phyloP scores from a whole-genome alignment of 2,113 vertebrate species.

The Sebastes schlegelii region DNA sequence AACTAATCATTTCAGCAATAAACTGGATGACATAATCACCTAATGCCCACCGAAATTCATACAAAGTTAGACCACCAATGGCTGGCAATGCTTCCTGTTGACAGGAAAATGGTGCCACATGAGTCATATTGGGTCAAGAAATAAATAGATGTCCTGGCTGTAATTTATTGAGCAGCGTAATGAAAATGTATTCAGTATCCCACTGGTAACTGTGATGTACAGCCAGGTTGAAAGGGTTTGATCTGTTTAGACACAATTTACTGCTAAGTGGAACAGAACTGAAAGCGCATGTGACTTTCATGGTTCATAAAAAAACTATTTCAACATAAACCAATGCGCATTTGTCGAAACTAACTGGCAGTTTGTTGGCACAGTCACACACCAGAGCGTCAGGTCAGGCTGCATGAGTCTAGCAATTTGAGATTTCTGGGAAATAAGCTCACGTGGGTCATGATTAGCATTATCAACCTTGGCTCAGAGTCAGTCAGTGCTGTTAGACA shows the following conservation, averaged over 20 bases:
- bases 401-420: slow-evolving; percentile 14
- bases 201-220: neutral
- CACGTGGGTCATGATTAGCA: slow-evolving; percentile 51
- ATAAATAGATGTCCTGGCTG: neutral
- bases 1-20: neutral
- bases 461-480: slow-evolving; percentile 50
- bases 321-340: neutral
- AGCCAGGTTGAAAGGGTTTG: neutral
- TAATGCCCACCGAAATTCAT: neutral
- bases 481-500: slow-evolving; percentile 30
- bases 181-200: slow-evolving; percentile 7
- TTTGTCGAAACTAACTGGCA: slow-evolving; percentile 1
- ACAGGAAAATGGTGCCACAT: neutral
- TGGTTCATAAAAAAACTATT: neutral
- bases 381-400: slow-evolving; percentile 11
- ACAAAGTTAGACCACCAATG: neutral
- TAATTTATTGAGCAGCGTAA: neutral
- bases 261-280: neutral
- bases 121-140: neutral
- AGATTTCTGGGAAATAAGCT: slow-evolving; percentile 49
- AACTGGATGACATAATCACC: neutral
- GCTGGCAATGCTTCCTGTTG: neutral
- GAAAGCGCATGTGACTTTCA: neutral
- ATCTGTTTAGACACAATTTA: slow-evolving; percentile 3
- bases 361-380: slow-evolving; percentile 7